Evolutionary conservation across 92 coral and sea anemone species (phyloP), one percentile per base, ranked within the genome.

Genomic region (Isaurus tuberculatus): DNA sequence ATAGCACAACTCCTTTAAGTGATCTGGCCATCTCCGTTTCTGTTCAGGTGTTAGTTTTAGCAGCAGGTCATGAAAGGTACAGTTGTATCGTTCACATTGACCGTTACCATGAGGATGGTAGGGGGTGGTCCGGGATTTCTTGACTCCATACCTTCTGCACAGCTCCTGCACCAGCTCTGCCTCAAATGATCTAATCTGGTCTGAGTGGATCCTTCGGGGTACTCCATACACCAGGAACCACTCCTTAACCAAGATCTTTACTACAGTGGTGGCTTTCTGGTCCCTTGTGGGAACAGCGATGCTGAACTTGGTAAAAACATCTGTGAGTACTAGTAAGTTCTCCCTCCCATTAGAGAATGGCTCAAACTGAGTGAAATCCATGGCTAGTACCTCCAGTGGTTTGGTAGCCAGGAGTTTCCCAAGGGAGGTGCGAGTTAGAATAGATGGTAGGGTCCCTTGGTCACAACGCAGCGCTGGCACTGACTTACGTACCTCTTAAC

Each of bases 301-400:
- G 28, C 20, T 57, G 65, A 57, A 57, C 65, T 16, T 57, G 23
- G 65, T 57, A 27, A n/a, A 57, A 1, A 57, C 26, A 9, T 57
- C 65, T 4, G 26, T 57, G 25, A 57, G 19, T 22, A 57, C 65
- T n/a, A 57, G 65, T 19, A 57, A 3, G 28, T 57, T 57, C 26
- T 57, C 65, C 28, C 65, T 57, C 65, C 65, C 65, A 57, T 16
- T 27, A 19, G 36, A 64, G 36, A 3, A 16, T 34, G 77, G 77
- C 8, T 71, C 77, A 0, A 72, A 9, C 37, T 43, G 77, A 2
- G 77, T 71, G n/a, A 71, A 91, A 51, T 91, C 82, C 78, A 86
- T 89, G 20, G 92, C 89, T 48, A 89, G 87, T 34, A 91, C 91
- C 78, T 88, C 85, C 28, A 88, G 82, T 32, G 91, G 94, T 60